Evolutionary conservation across 2,113 vertebrate species (phyloP), one percentile per base, ranked within the genome.

Genomic region (Hucho hucho): DNA sequence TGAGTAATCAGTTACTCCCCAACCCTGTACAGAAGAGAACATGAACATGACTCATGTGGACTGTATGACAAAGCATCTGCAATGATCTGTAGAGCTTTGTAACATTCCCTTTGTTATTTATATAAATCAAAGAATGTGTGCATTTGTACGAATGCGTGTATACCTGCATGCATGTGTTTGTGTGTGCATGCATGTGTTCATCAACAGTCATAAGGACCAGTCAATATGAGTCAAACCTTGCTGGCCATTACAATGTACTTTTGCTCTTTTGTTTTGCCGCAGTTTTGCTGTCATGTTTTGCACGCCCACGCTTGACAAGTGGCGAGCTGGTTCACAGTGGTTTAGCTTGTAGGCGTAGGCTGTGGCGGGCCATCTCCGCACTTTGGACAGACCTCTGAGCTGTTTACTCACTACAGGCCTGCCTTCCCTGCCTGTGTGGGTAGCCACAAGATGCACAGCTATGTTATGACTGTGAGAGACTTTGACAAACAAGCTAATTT

Each of bases 361-460:
- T 84, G 84, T 61, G 77, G 86, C 49, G 67, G 73, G 67, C 71
- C 22, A 79, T 73, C 81, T 74, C 68, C 72, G 20, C 61, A 59
- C 67, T 61, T 76, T 69, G 37, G 26, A 67, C 70, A 82, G 63
- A 81, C 82, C 68, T 2, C 74, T n/a, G 5, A 14, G 53, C 12
- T 63, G 63, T 82, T 84, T 83, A 79, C 75, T 72, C 74, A 76
- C 77, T 81, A 78, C 0, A 7, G 7, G 2, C 16, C 53, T 13
- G 53, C 28, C 4, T 24, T 24, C 18, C 0, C 59, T 20, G 20
- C 22, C 59, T 63, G 1, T 66, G 6, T 53, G 32, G 37, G 26
- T 53, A 67, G 71, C 46, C 76, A 87, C 86, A 88, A 85, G 86
- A 89, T 81, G 76, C 72, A 56, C 5, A 59, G 28, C 68, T 7